phyloP scores from a whole-genome alignment of 2,113 vertebrate genomes.

The Chaetodon trifascialis region DNA sequence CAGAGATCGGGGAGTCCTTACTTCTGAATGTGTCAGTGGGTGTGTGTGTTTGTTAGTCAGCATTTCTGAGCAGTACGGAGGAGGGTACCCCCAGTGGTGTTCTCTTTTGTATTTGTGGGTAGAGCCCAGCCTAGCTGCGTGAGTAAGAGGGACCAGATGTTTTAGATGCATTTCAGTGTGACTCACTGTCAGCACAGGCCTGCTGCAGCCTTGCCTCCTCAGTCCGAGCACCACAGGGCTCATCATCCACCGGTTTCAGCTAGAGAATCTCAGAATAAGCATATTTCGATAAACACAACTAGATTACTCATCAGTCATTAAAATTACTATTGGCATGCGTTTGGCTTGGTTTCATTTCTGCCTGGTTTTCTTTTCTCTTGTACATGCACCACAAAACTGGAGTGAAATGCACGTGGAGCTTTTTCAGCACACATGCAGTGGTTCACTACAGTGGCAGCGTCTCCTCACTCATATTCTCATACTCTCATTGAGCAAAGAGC shows the following conservation, averaged over 20 bases:
- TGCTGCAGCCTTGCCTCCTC: constrained; percentile 33
- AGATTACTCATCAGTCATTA: constrained; percentile 13
- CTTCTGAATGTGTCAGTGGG: not conserved
- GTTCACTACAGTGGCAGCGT: constrained; percentile 29
- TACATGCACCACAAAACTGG: too few relatives aligned
- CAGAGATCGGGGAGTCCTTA: constrained; percentile 33
- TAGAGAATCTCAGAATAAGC: not conserved
- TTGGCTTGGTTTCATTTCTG: not conserved
- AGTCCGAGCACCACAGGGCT: constrained; percentile 13
- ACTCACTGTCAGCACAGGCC: constrained; percentile 54
- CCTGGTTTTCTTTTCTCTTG: too few relatives aligned
- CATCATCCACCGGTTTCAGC: constrained; percentile 30
- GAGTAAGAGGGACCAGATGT: constrained; percentile 73
- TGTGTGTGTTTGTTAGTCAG: constrained; percentile 28
- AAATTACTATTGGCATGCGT: constrained; percentile 7
- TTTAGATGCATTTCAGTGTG: constrained; percentile 53
- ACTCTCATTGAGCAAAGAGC: constrained; percentile 27
- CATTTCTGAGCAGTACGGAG: constrained; percentile 43
- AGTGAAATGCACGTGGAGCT: constrained; percentile 59
- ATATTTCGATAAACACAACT: constrained; percentile 6
- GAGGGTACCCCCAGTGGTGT: constrained; percentile 50
- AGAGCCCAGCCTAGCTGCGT: constrained; percentile 34
- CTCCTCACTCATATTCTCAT: constrained; percentile 64
- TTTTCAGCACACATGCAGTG: constrained; percentile 66
- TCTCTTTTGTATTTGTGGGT: constrained; percentile 56